Base-by-base conservation (phyloP, 2,888 invertebrate genomes). In the Hirtodrosophila confusa region DNA sequence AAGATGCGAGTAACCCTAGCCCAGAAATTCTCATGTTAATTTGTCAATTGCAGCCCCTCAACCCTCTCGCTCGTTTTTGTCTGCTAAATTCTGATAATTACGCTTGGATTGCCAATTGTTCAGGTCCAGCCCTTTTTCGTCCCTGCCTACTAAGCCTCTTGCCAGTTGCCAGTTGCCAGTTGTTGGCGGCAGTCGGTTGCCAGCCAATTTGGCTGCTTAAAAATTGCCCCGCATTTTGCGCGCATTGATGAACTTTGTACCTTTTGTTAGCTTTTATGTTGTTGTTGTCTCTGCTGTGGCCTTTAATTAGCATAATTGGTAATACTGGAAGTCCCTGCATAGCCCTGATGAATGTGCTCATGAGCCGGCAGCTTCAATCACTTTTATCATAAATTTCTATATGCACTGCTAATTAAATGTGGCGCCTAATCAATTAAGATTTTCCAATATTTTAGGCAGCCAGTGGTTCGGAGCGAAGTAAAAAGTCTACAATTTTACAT, bases 231-330 rank as follows among this genome's bases (percentile, higher is more conserved):
- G 55, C 66, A 80, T 84, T 82, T 85, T 82, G 69, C 61, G 58
- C 77, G 86, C 86, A 76, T 73, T 86, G 83, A 68, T 79, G 77
- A 71, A 57, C 68, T 62, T 63, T 68, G 44, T 71, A 44, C 63
- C 60, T 72, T 54, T 51, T 36, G 39, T 7, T 11, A 31, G 27
- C 44, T 35, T 31, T 54, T 53, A 36, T 68, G 57, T 43, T 56
- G 54, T 39, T 50, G 37, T 10, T 40, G 47, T 37, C 55, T 33
- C 31, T 24, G 41, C 51, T 41, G 4, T 54, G 50, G 49, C 69
- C 69, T 75, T 79, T 86, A 86, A 85, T 85, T 85, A 85, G 85
- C 86, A 84, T 86, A 82, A 86, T 86, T 86, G 79, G 72, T 75
- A 70, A 79, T 75, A 72, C 56, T 60, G 31, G 31, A 0, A 8